These are phyloP conservation scores for Toxotes chatareus DNA, from an alignment of 2,113 vertebrate species.

Conservation along the genomic window DNA sequence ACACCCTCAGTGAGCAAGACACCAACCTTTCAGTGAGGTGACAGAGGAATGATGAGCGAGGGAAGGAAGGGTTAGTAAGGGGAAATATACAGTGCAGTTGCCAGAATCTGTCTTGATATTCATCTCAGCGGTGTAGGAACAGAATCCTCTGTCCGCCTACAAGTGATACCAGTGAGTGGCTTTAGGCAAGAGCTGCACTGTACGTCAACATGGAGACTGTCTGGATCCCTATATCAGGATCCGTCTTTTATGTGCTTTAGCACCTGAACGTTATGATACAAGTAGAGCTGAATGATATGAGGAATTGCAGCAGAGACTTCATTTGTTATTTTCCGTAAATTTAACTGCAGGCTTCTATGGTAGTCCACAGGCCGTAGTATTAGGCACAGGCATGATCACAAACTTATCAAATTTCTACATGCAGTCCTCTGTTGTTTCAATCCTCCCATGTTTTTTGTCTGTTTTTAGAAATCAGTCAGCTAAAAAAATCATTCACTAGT, in stretches of 20 bases:
- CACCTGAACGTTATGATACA: slow-evolving; percentile 5
- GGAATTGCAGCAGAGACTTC: neutral
- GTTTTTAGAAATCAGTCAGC: too few relatives aligned
- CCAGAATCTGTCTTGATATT: slow-evolving; percentile 69
- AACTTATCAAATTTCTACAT: neutral
- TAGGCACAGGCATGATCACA: neutral
- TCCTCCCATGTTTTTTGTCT: too few relatives aligned
- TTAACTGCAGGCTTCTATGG: neutral
- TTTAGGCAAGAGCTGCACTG: slow-evolving; percentile 49
- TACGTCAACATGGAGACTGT: slow-evolving; percentile 2
- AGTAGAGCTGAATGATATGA: neutral
- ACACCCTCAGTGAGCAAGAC: slow-evolving; percentile 65
- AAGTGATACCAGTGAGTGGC: slow-evolving; percentile 59
- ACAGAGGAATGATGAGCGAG: slow-evolving; percentile 72
- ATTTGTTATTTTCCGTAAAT: neutral
- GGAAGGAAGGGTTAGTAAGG: slow-evolving; percentile 51
- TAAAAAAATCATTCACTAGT: too few relatives aligned
- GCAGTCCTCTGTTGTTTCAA: too few relatives aligned
- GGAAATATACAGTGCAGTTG: slow-evolving; percentile 50
- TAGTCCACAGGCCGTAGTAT: neutral
- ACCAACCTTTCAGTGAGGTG: slow-evolving; percentile 66
- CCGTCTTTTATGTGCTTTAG: neutral
- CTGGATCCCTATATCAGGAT: slow-evolving; percentile 8
- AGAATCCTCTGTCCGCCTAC: slow-evolving; percentile 67
- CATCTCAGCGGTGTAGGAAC: slow-evolving; percentile 57